Base-by-base conservation (phyloP, 1,140 invertebrate genomes). In the Rhagoletis zephyria region DNA sequence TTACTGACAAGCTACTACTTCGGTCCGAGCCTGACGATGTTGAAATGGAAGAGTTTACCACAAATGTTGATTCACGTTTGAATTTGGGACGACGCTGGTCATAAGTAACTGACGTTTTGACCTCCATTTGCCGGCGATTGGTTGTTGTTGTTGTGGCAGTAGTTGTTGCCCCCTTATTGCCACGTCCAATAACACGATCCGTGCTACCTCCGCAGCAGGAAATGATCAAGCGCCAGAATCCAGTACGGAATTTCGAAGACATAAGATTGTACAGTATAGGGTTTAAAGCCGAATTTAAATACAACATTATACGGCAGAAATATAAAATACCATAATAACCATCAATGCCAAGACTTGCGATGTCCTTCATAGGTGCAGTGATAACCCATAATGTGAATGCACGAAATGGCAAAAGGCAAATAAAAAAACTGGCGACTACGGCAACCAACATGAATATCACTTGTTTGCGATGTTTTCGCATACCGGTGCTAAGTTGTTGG, bases 221-320 rank as follows among this genome's bases (percentile, higher is more conserved):
- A 12, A 88, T 56, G 19, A 89, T 51, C 12, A 96, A 89, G 87
- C 94, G 95, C 30, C 96, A 93, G 90, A 97, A 97, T 1, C 96
- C 97, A 10, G 95, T 95, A 5, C 97, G 94, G 93, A 97, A 98
- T 93, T 97, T 97, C 0, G 96, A 96, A 51, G 96, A 97, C 95
- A 97, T 97, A 7, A 97, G 94, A 92, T 97, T 97, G 93, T 98
- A 97, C 10, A 97, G 93, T 89, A 97, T 97, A 1, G 97, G 97
- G 93, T 97, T 98, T 65, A 97, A 95, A 5, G 97, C 97, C 2
- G 96, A 97, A 91, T 97, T 97, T 48, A 97, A 94, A 93, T 97
- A 97, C 30, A 97, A 93, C 96, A 97, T 96, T 42, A 97, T 95
- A 67, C 97, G 94, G 90, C 95, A 96, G 93, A 97, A 96, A 92